Evolutionary conservation across 2,888 invertebrate species (phyloP).

Genomic region (Volucella inflata): DNA sequence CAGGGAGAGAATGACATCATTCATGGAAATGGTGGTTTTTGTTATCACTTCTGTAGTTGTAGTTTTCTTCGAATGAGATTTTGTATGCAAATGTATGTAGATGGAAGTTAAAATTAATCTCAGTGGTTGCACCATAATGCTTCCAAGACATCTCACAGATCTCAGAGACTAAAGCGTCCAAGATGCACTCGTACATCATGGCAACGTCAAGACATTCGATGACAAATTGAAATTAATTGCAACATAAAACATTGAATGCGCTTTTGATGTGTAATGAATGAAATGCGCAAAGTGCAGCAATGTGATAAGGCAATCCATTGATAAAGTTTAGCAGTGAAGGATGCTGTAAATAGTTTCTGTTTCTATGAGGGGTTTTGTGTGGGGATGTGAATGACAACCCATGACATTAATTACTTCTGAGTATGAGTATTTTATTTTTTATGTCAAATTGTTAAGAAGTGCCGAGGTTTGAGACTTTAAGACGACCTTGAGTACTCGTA

Average conservation of each 20-base stretch:
- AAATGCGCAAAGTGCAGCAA: slow-evolving; percentile 53
- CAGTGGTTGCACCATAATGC: slow-evolving; percentile 21
- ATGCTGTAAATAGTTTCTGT: slow-evolving; percentile 19
- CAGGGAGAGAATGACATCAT: slow-evolving; percentile 60
- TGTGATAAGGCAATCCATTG: slow-evolving; percentile 50
- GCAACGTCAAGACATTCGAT: slow-evolving; percentile 30
- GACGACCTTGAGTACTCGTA: too few species aligned
- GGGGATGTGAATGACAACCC: not conserved
- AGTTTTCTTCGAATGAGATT: slow-evolving; percentile 36
- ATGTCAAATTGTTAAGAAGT: too few species aligned
- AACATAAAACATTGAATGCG: slow-evolving; percentile 44
- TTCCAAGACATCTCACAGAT: not conserved
- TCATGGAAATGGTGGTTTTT: slow-evolving; percentile 50
- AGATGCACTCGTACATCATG: slow-evolving; percentile 16
- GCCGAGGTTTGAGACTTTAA: too few species aligned
- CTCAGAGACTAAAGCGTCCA: not conserved
- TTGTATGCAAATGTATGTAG: slow-evolving; percentile 48
- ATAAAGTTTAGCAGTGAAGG: slow-evolving; percentile 28
- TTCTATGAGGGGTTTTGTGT: not conserved
- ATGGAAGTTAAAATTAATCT: slow-evolving; percentile 48
- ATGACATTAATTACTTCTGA: slow-evolving; percentile 1
- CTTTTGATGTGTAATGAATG: slow-evolving; percentile 49
- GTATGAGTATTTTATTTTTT: too few species aligned
- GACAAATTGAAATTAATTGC: slow-evolving; percentile 70
- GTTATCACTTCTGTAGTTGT: slow-evolving; percentile 46